Conservation (phyloP, 1,140 invertebrate species). For the Solenopsis fugax region DNA sequence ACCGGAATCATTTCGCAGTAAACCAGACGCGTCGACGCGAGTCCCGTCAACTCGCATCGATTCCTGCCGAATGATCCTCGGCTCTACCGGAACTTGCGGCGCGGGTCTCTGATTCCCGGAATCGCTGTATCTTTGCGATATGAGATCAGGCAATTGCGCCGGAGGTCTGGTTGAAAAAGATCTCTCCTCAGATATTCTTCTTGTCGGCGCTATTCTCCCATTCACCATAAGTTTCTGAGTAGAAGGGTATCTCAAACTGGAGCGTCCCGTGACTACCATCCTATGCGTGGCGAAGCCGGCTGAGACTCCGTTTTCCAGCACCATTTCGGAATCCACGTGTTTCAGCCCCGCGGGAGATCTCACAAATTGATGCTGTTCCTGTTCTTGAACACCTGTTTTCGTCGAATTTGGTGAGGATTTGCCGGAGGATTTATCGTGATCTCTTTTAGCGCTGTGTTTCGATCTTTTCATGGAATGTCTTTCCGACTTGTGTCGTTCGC, state of each 20-base stretch:
- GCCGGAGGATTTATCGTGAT: conserved; percentile 69
- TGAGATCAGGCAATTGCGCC: conserved; percentile 81
- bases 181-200: conserved; percentile 78
- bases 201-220: conserved; percentile 84
- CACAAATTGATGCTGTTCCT: conserved; percentile 76
- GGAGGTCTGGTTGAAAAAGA: conserved; percentile 74
- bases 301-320: conserved; percentile 78
- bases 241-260: conserved; percentile 84
- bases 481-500: conserved; percentile 80
- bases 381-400: conserved; percentile 69
- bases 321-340: conserved; percentile 73
- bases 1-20: conserved; percentile 72
- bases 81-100: conserved; percentile 81
- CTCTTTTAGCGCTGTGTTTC: conserved; percentile 75
- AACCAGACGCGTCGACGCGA: conserved; percentile 73
- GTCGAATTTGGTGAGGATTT: conserved; percentile 77
- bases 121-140: conserved; percentile 81
- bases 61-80: conserved; percentile 81
- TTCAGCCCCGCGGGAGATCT: conserved; percentile 62
- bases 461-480: conserved; percentile 80
- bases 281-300: conserved; percentile 81
- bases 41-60: conserved; percentile 80
- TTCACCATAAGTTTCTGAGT: conserved; percentile 86
- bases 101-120: conserved; percentile 81
- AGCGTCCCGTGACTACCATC: conserved; percentile 80